Percentiles rank a stretch among this genome's conserved stretches.
Conservation (phyloP, 2,888 invertebrate genomes). For the Drosophila prostipennis region DNA sequence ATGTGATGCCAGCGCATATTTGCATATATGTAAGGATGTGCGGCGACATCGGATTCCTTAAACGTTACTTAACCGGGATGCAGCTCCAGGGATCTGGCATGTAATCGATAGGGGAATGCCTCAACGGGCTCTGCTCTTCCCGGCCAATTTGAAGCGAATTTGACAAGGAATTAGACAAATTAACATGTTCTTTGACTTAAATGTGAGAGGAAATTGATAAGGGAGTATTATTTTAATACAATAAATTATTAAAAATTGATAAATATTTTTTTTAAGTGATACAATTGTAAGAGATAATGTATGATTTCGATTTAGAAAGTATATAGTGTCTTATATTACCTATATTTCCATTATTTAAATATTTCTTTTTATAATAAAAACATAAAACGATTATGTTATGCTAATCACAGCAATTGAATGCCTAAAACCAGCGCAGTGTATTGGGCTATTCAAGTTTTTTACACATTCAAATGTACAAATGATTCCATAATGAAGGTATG, state of each 20-base stretch:
- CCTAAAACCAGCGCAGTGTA: conserved; percentile 5
- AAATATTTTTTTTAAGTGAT: too few relatives aligned
- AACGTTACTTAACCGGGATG: conserved; percentile 39
- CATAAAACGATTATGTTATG: conserved; percentile 5
- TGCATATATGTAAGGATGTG: conserved; percentile 35
- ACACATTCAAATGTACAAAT: conserved; percentile 4
- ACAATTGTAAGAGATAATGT: too few relatives aligned
- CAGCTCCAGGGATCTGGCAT: conserved; percentile 33
- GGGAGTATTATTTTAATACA: background rate
- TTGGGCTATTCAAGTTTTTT: conserved; percentile 10
- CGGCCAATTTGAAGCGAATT: conserved; percentile 10
- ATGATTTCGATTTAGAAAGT: too few relatives aligned
- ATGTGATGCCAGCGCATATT: conserved; percentile 42
- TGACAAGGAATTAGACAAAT: conserved; percentile 13
- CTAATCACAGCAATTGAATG: background rate
- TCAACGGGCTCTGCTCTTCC: conserved; percentile 8
- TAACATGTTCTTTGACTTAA: background rate
- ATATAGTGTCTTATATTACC: too few relatives aligned
- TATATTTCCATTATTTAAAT: background rate
- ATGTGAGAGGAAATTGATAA: background rate
- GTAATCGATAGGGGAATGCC: conserved; percentile 36
- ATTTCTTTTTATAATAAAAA: background rate
- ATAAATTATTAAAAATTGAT: background rate
- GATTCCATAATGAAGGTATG: conserved; percentile 37
- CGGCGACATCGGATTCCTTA: conserved; percentile 39